Base-by-base conservation (phyloP, 2,797 vertebrate genomes). In the Peromyscus eremicus region DNA sequence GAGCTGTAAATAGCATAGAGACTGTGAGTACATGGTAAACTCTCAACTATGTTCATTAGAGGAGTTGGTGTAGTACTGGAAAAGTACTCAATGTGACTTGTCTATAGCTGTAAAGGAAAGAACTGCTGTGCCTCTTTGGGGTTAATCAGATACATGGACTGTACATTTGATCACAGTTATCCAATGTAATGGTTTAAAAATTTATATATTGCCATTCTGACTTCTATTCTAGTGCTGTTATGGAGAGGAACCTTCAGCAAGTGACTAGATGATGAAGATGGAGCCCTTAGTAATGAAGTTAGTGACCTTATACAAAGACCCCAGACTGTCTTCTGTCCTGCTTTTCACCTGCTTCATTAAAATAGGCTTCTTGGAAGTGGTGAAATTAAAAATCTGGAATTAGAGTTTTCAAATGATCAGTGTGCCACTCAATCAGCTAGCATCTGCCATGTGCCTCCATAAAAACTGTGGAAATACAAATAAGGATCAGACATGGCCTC, bases 381-480 rank as follows among this genome's bases (percentile, higher is more conserved):
- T 70, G 12, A 95, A 89, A 64, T 82, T 79, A 88, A 85, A 92
- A 92, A 82, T 71, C 21, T 82, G 19, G 32, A 71, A 19, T 91
- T 68, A 75, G 37, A 82, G 88, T 46, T 60, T 76, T 66, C 29
- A 82, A 27, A 40, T 52, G 1, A 91, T 40, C 73, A 64, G 5
- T 10, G 25, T 64, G 55, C 29, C 64, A 11, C 17, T 86, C 8
- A 73, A 1, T 85, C 5, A 75, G 6, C 55, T 55, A n/a, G 34
- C 43, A 43, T 43, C 66, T 92, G 29, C 62, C 60, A 52, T 27
- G 6, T 40, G 40, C 49, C 91, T 92, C 57, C n/a, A 62, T 55
- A 76, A 76, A 52, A 94, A 80, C 23, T 4, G 73, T 52, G 23
- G 37, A 29, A 68, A 21, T 23, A 57, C 0, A 6, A 83, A 71